Evolutionary conservation across 1,140 invertebrate genomes (phyloP).

Genomic region (Neodiprion fabricii): DNA sequence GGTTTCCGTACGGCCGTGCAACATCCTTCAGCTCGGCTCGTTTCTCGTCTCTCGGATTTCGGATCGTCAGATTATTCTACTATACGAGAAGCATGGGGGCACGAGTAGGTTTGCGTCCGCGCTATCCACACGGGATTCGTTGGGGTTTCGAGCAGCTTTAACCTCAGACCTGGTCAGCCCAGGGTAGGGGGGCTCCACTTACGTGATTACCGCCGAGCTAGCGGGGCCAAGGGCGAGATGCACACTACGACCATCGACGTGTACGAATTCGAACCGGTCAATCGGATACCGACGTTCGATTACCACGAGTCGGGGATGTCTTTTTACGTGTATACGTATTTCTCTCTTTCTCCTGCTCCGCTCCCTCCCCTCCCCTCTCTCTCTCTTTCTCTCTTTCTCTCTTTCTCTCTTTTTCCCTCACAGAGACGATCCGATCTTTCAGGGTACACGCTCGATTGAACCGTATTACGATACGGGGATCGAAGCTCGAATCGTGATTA

Average conservation of each 20-base stretch:
- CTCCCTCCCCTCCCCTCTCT: not conserved
- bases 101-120: too few species aligned
- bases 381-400: not conserved
- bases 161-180: too few species aligned
- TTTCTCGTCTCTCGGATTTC: too few species aligned
- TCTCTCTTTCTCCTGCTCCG: not conserved
- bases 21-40: too few species aligned
- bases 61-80: too few species aligned
- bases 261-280: conserved; percentile 21
- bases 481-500: not conserved
- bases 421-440: conserved; percentile 1
- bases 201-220: not conserved
- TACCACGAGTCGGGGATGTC: conserved; percentile 28
- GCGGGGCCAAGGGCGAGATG: not conserved
- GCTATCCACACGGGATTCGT: too few species aligned
- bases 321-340: conserved; percentile 20
- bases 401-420: conserved; percentile 12
- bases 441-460: not conserved
- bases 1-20: too few species aligned
- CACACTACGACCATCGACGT: conserved; percentile 9
- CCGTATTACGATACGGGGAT: not conserved
- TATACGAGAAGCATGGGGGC: too few species aligned
- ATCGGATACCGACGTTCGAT: conserved; percentile 16
- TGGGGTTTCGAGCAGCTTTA: too few species aligned
- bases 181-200: not conserved